Conservation (phyloP, 1,140 invertebrate genomes). For the Mactra quadrangularis region DNA sequence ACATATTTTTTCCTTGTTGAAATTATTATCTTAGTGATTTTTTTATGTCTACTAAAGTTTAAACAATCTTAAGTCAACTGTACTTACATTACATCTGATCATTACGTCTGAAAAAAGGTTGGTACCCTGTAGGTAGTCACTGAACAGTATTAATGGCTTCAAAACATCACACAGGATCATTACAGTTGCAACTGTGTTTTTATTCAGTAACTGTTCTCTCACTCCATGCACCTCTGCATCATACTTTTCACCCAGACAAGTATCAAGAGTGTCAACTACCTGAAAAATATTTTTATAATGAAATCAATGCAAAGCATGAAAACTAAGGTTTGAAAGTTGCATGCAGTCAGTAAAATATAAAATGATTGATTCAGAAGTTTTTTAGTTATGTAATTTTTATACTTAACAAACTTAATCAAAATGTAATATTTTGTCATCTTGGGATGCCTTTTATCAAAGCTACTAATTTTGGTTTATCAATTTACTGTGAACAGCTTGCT, state of each 20-base stretch:
- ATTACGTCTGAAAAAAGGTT: constrained; percentile 7
- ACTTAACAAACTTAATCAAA: neutral
- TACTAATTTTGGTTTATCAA: too few species aligned
- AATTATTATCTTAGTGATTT: too few species aligned
- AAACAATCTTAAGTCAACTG: too few species aligned
- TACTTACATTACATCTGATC: neutral
- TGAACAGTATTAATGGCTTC: neutral
- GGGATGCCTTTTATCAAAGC: too few species aligned
- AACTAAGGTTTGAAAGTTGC: neutral
- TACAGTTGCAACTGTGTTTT: constrained; percentile 25
- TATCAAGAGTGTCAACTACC: constrained; percentile 15
- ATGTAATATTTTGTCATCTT: too few species aligned
- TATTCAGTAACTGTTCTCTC: constrained; percentile 21
- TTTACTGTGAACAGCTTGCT: too few species aligned
- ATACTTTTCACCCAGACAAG: neutral
- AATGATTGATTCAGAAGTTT: neutral
- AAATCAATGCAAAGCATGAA: neutral
- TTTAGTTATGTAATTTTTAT: neutral
- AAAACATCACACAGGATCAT: constrained; percentile 35
- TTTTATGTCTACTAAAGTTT: too few species aligned
- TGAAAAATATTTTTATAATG: neutral
- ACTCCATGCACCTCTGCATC: constrained; percentile 13
- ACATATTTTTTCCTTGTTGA: too few species aligned
- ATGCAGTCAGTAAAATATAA: neutral
- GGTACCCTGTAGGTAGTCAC: constrained; percentile 28